Evolutionary conservation across 2,113 vertebrate genomes (phyloP).

Genomic region (Pipa parva): DNA sequence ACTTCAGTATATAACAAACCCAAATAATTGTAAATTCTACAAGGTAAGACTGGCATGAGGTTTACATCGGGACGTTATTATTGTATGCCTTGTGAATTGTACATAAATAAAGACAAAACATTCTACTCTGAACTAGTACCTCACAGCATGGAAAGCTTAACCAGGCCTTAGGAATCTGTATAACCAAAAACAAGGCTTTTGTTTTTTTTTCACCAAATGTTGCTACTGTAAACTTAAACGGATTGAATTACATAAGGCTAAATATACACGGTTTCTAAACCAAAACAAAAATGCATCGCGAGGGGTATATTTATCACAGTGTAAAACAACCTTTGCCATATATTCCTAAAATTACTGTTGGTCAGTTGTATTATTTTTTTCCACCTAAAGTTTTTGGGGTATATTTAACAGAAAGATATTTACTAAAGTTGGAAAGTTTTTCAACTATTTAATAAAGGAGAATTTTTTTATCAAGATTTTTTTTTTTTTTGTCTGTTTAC

Average conservation of each 20-base stretch:
- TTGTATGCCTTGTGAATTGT: not conserved
- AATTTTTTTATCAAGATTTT: no score
- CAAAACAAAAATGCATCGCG: not conserved
- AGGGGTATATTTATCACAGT: no score
- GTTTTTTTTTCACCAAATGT: constrained; percentile 14
- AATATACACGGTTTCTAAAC: not conserved
- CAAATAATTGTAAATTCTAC: not conserved
- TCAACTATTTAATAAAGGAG: no score
- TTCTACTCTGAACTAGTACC: not conserved
- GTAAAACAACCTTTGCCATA: no score
- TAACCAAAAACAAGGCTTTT: constrained; percentile 25
- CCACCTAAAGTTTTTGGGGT: no score
- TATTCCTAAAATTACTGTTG: no score
- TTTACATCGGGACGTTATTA: not conserved
- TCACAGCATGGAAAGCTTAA: not conserved
- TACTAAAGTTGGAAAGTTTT: no score
- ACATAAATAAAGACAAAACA: not conserved
- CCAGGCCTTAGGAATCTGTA: constrained; percentile 2
- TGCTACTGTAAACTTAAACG: constrained; percentile 22
- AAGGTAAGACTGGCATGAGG: not conserved
- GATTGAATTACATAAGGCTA: not conserved
- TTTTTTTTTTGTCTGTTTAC: no score
- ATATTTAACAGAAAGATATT: no score
- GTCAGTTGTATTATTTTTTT: no score
- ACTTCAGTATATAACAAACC: no score